phyloP scores from a whole-genome alignment of 1,140 invertebrate species.

The Drosophila novamexicana region DNA sequence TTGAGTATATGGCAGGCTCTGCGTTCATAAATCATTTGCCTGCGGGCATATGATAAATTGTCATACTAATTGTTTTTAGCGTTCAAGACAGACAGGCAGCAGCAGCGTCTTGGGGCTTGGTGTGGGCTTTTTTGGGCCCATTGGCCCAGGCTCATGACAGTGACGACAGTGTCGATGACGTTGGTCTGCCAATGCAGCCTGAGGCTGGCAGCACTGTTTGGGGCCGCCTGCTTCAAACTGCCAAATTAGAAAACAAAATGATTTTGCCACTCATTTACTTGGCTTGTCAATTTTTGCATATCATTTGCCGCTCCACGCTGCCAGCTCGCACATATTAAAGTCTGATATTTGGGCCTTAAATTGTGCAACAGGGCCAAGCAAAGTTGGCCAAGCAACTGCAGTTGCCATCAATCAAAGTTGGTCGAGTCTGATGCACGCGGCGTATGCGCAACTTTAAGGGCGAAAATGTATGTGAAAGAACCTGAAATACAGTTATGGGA shows the following conservation, averaged over 20 bases:
- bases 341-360: neutral
- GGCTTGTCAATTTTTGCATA: constrained; percentile 68
- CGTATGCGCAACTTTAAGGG: constrained; percentile 41
- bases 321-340: neutral
- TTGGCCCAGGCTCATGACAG: constrained; percentile 2
- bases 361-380: neutral
- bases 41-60: constrained; percentile 81
- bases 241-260: constrained; percentile 44
- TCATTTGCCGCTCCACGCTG: constrained; percentile 36
- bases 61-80: constrained; percentile 83
- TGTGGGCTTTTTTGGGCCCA: neutral
- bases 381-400: neutral
- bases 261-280: constrained; percentile 57
- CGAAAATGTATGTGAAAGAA: constrained; percentile 26
- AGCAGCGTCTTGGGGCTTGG: neutral
- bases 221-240: constrained; percentile 33
- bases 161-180: constrained; percentile 24
- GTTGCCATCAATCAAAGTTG: constrained; percentile 70
- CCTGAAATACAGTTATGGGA: constrained; percentile 19
- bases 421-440: constrained; percentile 3
- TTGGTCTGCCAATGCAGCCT: constrained; percentile 34
- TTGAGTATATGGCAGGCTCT: constrained; percentile 24
- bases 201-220: constrained; percentile 25
- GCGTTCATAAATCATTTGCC: constrained; percentile 77
- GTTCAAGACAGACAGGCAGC: constrained; percentile 59